A percentile compares a stretch with the other conserved stretches of the same genome.
These are phyloP conservation scores for Myzus persicae DNA, from an alignment of 1,140 invertebrate genomes.

Conservation along the genomic window DNA sequence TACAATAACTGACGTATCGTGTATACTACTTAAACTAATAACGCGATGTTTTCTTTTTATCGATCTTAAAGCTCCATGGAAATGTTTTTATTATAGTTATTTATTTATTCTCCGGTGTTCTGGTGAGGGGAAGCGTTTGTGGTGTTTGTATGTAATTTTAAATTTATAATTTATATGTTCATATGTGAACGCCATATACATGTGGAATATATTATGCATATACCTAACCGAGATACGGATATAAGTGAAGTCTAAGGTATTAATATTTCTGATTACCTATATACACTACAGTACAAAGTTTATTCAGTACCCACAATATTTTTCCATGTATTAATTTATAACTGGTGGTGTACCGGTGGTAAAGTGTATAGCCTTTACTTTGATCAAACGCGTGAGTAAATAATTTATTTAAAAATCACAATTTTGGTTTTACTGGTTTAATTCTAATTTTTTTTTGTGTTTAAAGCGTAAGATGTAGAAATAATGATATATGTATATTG, in stretches of 20 bases:
- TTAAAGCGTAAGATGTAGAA: background rate
- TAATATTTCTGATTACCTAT: background rate
- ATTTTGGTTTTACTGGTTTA: background rate
- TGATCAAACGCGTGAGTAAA: background rate
- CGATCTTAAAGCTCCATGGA: conserved; percentile 25
- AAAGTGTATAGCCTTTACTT: background rate
- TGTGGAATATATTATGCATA: background rate
- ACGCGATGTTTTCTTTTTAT: conserved; percentile 37
- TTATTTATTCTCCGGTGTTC: background rate
- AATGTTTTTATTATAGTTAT: conserved; percentile 35
- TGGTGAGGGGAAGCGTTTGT: background rate
- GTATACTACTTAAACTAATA: conserved; percentile 49
- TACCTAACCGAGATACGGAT: background rate
- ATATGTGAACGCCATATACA: background rate
- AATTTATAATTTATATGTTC: conserved; percentile 19
- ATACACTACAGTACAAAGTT: background rate
- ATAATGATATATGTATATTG: background rate
- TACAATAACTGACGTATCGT: conserved; percentile 16
- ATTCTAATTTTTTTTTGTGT: background rate
- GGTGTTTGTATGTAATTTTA: background rate
- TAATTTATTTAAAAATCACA: background rate
- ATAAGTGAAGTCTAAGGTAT: background rate
- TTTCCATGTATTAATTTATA: background rate
- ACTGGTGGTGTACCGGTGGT: background rate
- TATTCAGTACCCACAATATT: background rate